phyloP scores from a whole-genome alignment of 92 coral and sea anemone genomes.

The Actinernus sp. region DNA sequence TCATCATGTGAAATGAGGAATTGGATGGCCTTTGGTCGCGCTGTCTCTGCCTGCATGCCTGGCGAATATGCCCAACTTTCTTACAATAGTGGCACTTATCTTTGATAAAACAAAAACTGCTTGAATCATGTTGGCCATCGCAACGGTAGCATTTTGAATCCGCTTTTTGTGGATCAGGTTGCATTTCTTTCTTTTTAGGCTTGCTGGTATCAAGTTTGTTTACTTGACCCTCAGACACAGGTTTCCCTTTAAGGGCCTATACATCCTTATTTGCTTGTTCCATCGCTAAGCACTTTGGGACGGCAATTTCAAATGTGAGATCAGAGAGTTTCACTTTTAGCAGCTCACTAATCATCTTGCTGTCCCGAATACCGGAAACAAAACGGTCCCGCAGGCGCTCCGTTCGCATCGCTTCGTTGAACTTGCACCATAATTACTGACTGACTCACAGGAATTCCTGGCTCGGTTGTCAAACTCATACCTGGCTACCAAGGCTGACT shows the following conservation, averaged over 20 bases:
- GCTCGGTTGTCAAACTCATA: slow-evolving; percentile 62
- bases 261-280: slow-evolving; percentile 52
- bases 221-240: slow-evolving; percentile 11
- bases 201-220: slow-evolving; percentile 25
- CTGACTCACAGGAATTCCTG: slow-evolving; percentile 68
- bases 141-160: slow-evolving; percentile 31
- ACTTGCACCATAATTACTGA: slow-evolving; percentile 66
- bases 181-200: slow-evolving; percentile 6
- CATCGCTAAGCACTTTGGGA: slow-evolving; percentile 41
- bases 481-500: slow-evolving; percentile 54
- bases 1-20: slow-evolving; percentile 36
- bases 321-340: slow-evolving; percentile 58
- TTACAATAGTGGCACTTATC: slow-evolving; percentile 32
- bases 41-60: slow-evolving; percentile 15
- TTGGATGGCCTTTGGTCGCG: slow-evolving; percentile 11
- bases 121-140: slow-evolving; percentile 32
- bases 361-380: slow-evolving; percentile 56
- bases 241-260: slow-evolving; percentile 24
- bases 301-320: slow-evolving; percentile 59
- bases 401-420: slow-evolving; percentile 63
- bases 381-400: slow-evolving; percentile 48
- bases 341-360: slow-evolving; percentile 58
- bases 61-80: slow-evolving; percentile 33
- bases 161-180: neutral
- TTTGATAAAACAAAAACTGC: slow-evolving; percentile 32